A percentile compares a stretch with the other conserved stretches of the same genome.
These are phyloP conservation scores for Aramus guarauna DNA, from an alignment of 2,113 vertebrate genomes.

Conservation along the genomic window DNA sequence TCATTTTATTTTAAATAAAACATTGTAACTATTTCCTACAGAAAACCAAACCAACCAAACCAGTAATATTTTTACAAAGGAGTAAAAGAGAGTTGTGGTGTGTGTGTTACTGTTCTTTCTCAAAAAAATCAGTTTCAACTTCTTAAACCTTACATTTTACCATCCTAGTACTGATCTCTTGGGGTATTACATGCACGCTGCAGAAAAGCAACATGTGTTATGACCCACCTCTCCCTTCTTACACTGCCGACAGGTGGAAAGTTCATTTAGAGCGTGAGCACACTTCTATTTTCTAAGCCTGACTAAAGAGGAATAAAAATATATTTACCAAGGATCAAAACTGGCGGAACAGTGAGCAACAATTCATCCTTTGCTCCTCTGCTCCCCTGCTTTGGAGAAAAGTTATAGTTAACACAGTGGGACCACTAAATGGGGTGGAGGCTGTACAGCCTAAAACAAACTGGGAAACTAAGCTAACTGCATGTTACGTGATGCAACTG, in stretches of 20 bases:
- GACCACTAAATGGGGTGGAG: not conserved
- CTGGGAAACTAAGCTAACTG: not conserved
- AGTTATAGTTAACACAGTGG: not conserved
- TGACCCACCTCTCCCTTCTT: not conserved
- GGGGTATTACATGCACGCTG: not conserved
- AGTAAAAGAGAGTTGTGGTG: not conserved
- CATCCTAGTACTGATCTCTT: not conserved
- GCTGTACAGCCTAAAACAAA: not conserved
- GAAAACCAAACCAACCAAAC: not conserved
- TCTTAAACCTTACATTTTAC: not conserved
- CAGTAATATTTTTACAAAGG: not conserved
- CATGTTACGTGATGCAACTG: not conserved
- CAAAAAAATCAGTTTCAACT: not conserved
- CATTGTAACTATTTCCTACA: not conserved
- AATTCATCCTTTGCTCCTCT: not conserved
- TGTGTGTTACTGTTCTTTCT: not conserved
- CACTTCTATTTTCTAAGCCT: not conserved
- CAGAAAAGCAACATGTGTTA: not conserved
- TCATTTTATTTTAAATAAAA: not conserved
- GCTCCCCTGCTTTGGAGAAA: not conserved
- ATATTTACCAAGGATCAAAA: not conserved
- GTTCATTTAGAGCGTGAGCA: not conserved
- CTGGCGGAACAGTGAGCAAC: not conserved
- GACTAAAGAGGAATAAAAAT: not conserved
- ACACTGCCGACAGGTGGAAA: not conserved